Conservation (phyloP, 2,113 vertebrate species). For the Sylvilagus bachmani region DNA sequence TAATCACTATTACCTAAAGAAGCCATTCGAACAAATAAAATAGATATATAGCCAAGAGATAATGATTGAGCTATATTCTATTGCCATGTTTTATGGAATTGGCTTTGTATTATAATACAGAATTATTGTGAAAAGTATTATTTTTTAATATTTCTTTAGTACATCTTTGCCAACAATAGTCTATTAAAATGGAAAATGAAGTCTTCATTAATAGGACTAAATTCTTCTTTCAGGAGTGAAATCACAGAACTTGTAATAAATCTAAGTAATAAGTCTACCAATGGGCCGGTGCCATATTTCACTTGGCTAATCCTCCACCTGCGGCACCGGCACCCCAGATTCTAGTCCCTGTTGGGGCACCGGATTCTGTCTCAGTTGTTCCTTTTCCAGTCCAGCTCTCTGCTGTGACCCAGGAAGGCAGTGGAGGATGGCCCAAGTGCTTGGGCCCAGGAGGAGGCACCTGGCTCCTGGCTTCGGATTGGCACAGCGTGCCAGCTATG, state of each 20-base stretch:
- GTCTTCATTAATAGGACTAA: not conserved
- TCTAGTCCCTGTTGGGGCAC: too few species aligned
- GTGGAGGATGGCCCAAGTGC: too few species aligned
- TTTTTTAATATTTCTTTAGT: conserved; percentile 14
- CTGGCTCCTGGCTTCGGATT: too few species aligned
- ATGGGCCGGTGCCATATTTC: not conserved
- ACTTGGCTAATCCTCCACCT: too few species aligned
- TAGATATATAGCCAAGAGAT: not conserved
- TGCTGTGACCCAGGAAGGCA: too few species aligned
- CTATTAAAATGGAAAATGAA: not conserved
- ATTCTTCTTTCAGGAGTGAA: not conserved
- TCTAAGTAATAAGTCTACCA: not conserved
- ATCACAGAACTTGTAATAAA: conserved; percentile 15
- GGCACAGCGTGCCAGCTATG: too few species aligned
- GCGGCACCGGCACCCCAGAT: too few species aligned
- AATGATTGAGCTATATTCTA: not conserved
- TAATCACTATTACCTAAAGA: not conserved
- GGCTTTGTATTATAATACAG: not conserved
- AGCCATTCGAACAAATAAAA: not conserved
- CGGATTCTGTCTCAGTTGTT: too few species aligned
- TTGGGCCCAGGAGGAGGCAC: too few species aligned
- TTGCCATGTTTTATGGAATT: not conserved
- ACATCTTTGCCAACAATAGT: not conserved
- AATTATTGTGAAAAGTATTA: conserved; percentile 11
- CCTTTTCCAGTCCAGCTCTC: too few species aligned